Evolutionary conservation across 2,888 invertebrate species (phyloP).

Genomic region (Tipula unca): DNA sequence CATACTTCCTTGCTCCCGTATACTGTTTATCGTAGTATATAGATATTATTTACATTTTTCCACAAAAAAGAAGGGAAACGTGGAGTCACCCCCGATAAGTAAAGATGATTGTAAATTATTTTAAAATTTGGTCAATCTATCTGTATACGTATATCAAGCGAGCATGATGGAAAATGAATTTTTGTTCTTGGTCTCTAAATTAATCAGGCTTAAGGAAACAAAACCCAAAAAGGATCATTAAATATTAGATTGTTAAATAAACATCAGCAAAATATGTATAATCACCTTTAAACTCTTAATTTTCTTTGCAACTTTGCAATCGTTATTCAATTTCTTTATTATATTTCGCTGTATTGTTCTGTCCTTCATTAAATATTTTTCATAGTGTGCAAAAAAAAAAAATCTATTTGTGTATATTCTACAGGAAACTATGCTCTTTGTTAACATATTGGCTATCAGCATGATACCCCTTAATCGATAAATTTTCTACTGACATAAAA

Average conservation of each 20-base stretch:
- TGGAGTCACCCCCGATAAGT: background rate
- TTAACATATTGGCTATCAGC: background rate
- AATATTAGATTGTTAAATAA: background rate
- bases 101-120: background rate
- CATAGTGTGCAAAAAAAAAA: background rate
- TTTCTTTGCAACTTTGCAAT: background rate
- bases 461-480: background rate
- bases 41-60: background rate
- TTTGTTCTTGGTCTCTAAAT: background rate
- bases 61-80: background rate
- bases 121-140: background rate
- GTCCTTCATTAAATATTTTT: background rate
- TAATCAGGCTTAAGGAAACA: background rate
- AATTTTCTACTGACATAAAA: background rate
- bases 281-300: background rate
- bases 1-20: background rate
- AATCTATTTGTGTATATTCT: background rate
- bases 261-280: background rate
- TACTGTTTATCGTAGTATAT: background rate
- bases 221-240: background rate
- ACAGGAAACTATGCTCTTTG: background rate
- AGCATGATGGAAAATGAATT: background rate
- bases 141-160: background rate
- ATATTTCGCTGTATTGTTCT: background rate
- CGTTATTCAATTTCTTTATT: background rate